Base-by-base conservation (phyloP, 2,797 vertebrate species). In the Clarias platycephalus region DNA sequence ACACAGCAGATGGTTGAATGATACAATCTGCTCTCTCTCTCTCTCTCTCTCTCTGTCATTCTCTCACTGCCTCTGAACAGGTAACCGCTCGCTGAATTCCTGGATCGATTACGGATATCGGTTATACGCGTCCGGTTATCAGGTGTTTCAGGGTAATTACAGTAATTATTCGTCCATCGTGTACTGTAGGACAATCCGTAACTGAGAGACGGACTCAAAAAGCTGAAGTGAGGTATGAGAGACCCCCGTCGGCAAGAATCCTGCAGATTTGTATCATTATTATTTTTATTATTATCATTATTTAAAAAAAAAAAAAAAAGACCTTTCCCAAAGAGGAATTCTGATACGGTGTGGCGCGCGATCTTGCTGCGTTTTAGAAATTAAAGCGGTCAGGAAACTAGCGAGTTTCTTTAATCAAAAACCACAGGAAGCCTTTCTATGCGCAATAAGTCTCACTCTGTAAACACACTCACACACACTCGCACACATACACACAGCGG, bases 361-460 rank as follows among this genome's bases (percentile, higher is more conserved):
- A 72, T 22, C 80, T 57, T 5, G 44, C 72, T 28, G 28, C 37
- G 58, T 64, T 79, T 84, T 53, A 72, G 57, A 81, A 80, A 80
- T 82, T 13, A 80, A 76, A 81, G 22, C 37, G 44, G 62, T 60
- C 15, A 26, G 67, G 79, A 67, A 55, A 67, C 84, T 72, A 77
- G 53, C 20, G 80, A 63, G 70, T 82, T 85, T 82, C 70, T 85
- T 85, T 85, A 85, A 85, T 85, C 84, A 85, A 85, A 76, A 58
- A 18, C 82, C 62, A 83, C 62, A 76, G 62, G 79, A 75, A 67
- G 53, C 80, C 31, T 79, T 58, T 79, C 66, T 58, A 60, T 82
- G 31, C n/a, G 74, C 74, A 83, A 82, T 86, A 83, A 78, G 64
- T 76, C 67, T 68, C 64, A 81, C 44, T 72, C 67, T 64, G 53